phyloP scores from a whole-genome alignment of 2,888 invertebrate species.

The Aporophyla lueneburgensis region DNA sequence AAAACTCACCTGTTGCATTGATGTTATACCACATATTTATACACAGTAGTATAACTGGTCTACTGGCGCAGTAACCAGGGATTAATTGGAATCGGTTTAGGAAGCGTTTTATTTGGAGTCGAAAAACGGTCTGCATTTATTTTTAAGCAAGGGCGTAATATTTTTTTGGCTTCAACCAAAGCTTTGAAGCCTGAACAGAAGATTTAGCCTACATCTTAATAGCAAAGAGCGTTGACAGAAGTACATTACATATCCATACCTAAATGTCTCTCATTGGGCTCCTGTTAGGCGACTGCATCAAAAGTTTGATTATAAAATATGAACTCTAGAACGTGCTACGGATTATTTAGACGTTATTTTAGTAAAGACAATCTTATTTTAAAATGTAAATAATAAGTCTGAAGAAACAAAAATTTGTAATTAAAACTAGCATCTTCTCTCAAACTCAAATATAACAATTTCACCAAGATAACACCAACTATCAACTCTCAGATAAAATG shows the following conservation, averaged over 20 bases:
- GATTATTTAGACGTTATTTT: not conserved
- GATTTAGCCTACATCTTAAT: not conserved
- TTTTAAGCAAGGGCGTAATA: not conserved
- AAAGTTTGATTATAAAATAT: not conserved
- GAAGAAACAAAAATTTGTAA: not conserved
- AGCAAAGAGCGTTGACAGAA: not conserved
- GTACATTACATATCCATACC: not conserved
- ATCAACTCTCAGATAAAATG: constrained; percentile 57
- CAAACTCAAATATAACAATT: constrained; percentile 24
- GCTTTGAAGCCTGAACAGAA: not conserved
- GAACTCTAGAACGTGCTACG: not conserved
- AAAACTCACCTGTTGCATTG: constrained; percentile 40
- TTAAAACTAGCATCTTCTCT: not conserved
- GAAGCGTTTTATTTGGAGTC: not conserved
- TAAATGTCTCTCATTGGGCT: not conserved
- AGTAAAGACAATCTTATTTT: not conserved
- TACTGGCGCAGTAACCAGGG: not conserved
- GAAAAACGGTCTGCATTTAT: not conserved
- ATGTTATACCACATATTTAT: not conserved
- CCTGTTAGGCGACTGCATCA: too few species aligned
- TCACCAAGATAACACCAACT: constrained; percentile 36
- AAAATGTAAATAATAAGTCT: not conserved
- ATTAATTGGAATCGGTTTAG: constrained; percentile 15
- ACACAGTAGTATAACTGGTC: not conserved
- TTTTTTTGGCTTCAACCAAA: not conserved